phyloP scores from a whole-genome alignment of 2,113 vertebrate species.

The Zeus faber region DNA sequence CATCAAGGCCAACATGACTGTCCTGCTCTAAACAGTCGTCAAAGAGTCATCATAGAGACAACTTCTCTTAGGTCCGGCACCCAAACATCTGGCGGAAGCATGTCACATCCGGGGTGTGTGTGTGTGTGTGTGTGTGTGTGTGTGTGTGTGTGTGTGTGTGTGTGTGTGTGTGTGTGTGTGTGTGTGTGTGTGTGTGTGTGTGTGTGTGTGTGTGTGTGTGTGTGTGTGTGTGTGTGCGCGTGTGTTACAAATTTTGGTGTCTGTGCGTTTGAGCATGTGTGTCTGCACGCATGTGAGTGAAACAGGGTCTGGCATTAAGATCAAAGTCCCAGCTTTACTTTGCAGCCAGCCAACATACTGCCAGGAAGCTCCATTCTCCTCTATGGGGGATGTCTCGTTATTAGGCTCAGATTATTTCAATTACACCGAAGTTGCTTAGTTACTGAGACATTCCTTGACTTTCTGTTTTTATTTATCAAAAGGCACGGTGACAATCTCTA shows the following conservation, averaged over 20 bases:
- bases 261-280: slow-evolving; percentile 21
- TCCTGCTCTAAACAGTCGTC: slow-evolving; percentile 13
- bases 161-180: slow-evolving; percentile 4
- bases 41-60: slow-evolving; percentile 3
- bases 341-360: slow-evolving; percentile 33
- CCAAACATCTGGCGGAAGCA: slow-evolving; percentile 16
- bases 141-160: slow-evolving; percentile 3
- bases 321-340: slow-evolving; percentile 63
- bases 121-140: background rate
- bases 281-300: slow-evolving; percentile 46
- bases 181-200: slow-evolving; percentile 8
- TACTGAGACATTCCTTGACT: slow-evolving; percentile 15
- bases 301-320: slow-evolving; percentile 52
- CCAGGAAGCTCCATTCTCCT: slow-evolving; percentile 49
- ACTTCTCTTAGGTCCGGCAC: slow-evolving; percentile 16
- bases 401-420: slow-evolving; percentile 51
- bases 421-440: slow-evolving; percentile 46
- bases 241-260: slow-evolving; percentile 7
- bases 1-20: slow-evolving; percentile 14
- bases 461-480: slow-evolving; percentile 17
- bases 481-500: background rate
- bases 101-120: slow-evolving; percentile 38
- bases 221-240: slow-evolving; percentile 35
- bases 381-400: slow-evolving; percentile 43
- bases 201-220: slow-evolving; percentile 19